Percentiles rank a stretch among this genome's conserved stretches.
These are phyloP conservation scores for Drosophila erecta DNA, from an alignment of 1,140 invertebrate species.

Conservation along the genomic window DNA sequence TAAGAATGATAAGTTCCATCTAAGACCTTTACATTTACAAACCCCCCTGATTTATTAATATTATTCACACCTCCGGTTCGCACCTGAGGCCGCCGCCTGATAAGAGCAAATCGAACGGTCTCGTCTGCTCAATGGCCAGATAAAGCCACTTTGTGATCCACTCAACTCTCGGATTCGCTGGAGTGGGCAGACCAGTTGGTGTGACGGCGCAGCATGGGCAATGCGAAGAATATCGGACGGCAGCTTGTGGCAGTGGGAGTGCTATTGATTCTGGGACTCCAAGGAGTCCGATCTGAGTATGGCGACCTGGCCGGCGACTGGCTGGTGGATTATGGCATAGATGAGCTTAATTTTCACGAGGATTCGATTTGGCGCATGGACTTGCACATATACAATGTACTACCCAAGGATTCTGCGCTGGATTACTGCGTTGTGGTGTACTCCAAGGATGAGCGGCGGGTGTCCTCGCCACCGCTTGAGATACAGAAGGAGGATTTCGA, in stretches of 20 bases:
- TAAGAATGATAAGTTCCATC: background rate
- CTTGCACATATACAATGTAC: slow-evolving; percentile 27
- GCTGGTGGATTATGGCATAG: slow-evolving; percentile 34
- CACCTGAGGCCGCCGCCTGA: slow-evolving; percentile 17
- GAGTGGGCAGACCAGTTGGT: slow-evolving; percentile 13
- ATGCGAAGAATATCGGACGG: background rate
- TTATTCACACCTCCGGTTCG: slow-evolving; percentile 1
- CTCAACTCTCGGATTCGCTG: background rate
- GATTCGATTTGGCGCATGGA: background rate
- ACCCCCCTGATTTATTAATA: slow-evolving; percentile 17
- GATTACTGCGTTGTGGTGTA: slow-evolving; percentile 19
- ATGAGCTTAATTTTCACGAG: slow-evolving; percentile 6
- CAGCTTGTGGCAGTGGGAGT: background rate
- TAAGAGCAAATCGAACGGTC: slow-evolving; percentile 19
- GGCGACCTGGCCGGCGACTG: slow-evolving; percentile 54
- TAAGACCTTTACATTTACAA: slow-evolving; percentile 13
- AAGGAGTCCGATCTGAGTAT: slow-evolving; percentile 19
- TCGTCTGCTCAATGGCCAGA: slow-evolving; percentile 13
- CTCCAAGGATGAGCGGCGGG: slow-evolving; percentile 6
- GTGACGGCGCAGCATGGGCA: slow-evolving; percentile 27
- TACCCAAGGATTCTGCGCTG: background rate
- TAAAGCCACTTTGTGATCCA: slow-evolving; percentile 24
- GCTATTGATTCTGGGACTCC: background rate
- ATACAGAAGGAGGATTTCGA: slow-evolving; percentile 17
- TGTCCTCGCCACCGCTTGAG: background rate